A percentile compares a stretch with the other conserved stretches of the same genome.
phyloP scores from a whole-genome alignment of 2,113 vertebrate genomes.

The Chinchilla lanigera region DNA sequence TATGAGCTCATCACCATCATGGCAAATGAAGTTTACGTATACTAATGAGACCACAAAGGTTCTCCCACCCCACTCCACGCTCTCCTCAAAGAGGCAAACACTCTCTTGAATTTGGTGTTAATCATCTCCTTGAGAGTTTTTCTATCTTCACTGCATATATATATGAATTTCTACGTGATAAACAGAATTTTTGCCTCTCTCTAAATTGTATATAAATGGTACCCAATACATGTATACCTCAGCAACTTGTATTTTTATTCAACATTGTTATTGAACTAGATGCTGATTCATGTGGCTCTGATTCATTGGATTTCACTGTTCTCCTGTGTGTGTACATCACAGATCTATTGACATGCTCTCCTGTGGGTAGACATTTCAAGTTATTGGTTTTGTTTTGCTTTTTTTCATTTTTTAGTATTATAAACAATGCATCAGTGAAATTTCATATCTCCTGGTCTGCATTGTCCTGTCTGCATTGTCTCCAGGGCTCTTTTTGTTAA shows the following conservation, averaged over 20 bases:
- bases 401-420: constrained; percentile 34
- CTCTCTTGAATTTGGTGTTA: background rate
- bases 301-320: background rate
- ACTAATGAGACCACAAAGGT: background rate
- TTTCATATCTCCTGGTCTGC: background rate
- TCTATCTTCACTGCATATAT: background rate
- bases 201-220: constrained; percentile 3
- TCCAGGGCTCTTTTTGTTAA: constrained; percentile 17
- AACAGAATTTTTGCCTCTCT: background rate
- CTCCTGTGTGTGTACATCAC: background rate
- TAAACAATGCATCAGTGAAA: constrained; percentile 30
- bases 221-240: background rate
- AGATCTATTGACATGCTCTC: background rate
- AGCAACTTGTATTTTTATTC: background rate
- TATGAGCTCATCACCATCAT: background rate
- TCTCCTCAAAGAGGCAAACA: background rate
- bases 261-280: background rate
- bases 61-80: background rate
- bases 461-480: no score
- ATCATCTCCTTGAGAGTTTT: background rate
- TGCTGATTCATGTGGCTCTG: background rate
- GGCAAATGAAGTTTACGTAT: constrained; percentile 9
- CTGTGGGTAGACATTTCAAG: background rate
- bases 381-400: background rate
- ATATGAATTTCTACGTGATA: constrained; percentile 14